phyloP scores from a whole-genome alignment of 2,113 vertebrate species.

The Thinocorus orbignyianus region DNA sequence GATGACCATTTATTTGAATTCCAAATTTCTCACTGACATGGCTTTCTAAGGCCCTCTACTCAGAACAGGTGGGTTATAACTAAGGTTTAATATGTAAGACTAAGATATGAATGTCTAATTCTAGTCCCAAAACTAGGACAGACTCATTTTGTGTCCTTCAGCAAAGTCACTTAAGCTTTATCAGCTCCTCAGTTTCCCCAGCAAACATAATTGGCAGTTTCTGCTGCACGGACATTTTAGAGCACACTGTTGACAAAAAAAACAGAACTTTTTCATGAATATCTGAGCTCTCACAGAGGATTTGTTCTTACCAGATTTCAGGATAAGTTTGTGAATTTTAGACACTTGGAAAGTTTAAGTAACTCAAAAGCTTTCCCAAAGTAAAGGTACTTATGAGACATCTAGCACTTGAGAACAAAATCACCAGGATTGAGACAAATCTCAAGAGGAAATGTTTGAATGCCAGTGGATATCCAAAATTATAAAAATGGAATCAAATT shows the following conservation, averaged over 20 bases:
- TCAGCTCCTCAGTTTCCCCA: background rate
- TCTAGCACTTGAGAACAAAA: background rate
- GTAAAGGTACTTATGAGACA: background rate
- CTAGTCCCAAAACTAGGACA: background rate
- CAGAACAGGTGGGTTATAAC: background rate
- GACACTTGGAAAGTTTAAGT: background rate
- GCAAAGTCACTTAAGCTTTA: background rate
- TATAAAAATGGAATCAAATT: background rate
- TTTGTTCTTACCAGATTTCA: background rate
- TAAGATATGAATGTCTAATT: background rate
- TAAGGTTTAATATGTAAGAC: background rate
- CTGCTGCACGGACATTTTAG: background rate
- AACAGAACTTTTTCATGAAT: background rate
- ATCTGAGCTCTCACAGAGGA: background rate
- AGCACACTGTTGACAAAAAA: background rate
- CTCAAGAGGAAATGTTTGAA: background rate
- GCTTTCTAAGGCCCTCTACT: background rate
- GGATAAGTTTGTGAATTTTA: background rate
- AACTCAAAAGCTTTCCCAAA: background rate
- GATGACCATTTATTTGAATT: background rate
- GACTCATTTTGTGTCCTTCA: background rate
- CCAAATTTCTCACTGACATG: background rate
- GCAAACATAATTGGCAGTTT: background rate
- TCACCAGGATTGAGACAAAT: rapidly evolving
- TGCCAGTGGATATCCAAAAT: background rate